Evolutionary conservation across 2,888 invertebrate genomes (phyloP).

Genomic region (Eurytoma californica): DNA sequence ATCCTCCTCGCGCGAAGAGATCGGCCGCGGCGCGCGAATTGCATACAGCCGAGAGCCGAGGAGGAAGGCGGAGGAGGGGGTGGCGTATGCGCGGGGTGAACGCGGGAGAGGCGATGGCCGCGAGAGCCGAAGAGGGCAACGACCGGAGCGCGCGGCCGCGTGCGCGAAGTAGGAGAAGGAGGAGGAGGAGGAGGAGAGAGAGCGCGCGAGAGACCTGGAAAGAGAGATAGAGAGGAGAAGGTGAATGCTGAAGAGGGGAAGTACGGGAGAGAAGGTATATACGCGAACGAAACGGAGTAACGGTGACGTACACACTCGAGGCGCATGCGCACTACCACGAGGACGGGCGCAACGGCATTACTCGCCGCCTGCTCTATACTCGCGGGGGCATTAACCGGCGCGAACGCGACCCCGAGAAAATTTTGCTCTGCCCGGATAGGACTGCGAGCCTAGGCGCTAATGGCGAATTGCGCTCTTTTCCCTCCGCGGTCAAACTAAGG

Average conservation of each 20-base stretch:
- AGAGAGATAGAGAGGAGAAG: constrained; percentile 55
- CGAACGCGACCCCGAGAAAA: constrained; percentile 67
- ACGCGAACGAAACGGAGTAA: constrained; percentile 71
- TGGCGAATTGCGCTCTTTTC: constrained; percentile 35
- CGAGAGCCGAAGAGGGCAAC: constrained; percentile 66
- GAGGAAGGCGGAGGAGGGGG: constrained; percentile 5
- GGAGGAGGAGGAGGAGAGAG: not conserved
- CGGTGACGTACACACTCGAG: constrained; percentile 72
- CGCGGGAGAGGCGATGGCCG: constrained; percentile 34
- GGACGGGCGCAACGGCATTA: constrained; percentile 59
- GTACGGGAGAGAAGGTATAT: constrained; percentile 55
- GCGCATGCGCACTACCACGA: constrained; percentile 64
- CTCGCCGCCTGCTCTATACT: constrained; percentile 50
- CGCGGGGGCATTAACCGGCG: constrained; percentile 73
- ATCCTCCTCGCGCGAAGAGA: not conserved
- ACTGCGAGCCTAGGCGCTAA: constrained; percentile 31
- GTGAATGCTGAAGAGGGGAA: constrained; percentile 57
- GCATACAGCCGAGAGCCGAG: not conserved
- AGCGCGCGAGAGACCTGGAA: constrained; percentile 11
- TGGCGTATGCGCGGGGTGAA: constrained; percentile 26
- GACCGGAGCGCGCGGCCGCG: constrained; percentile 73
- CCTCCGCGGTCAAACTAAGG: too few relatives aligned
- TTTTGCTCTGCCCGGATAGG: constrained; percentile 59
- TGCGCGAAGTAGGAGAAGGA: constrained; percentile 59
- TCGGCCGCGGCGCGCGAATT: constrained; percentile 2